Evolutionary conservation across 1,140 invertebrate genomes (phyloP).

Genomic region (Caenorhabditis remanei): DNA sequence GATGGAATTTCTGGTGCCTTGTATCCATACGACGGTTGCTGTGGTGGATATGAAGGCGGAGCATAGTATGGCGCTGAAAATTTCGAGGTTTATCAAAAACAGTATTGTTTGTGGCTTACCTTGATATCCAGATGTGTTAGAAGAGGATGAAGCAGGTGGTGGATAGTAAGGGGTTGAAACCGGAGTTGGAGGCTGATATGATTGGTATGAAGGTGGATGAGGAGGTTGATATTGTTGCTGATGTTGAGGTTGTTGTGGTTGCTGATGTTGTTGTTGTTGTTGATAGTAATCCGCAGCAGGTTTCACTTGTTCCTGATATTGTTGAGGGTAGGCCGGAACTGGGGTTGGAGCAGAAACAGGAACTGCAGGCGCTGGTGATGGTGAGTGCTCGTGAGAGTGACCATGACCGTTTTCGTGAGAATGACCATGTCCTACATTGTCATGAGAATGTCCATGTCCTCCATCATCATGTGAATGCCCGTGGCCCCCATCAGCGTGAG

Average conservation of each 20-base stretch:
- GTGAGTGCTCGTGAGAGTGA: slow-evolving; percentile 40
- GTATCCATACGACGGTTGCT: not conserved
- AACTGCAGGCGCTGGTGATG: slow-evolving; percentile 3
- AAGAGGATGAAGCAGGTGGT: not conserved
- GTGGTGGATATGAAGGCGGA: slow-evolving; percentile 32
- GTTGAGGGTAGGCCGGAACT: not conserved
- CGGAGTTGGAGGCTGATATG: slow-evolving; percentile 12
- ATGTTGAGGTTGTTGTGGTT: slow-evolving; percentile 1
- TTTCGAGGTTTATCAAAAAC: not conserved
- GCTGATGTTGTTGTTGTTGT: slow-evolving; percentile 1
- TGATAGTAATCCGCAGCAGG: slow-evolving; percentile 20
- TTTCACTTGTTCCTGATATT: not conserved
- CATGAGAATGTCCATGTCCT: slow-evolving; percentile 48
- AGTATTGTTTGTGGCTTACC: not conserved
- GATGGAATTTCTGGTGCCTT: slow-evolving; percentile 45
- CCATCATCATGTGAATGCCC: slow-evolving; percentile 7
- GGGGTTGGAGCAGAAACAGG: slow-evolving; percentile 21
- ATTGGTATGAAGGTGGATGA: slow-evolving; percentile 9
- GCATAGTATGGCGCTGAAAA: slow-evolving; percentile 50
- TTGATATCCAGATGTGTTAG: slow-evolving; percentile 29
- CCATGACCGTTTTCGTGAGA: slow-evolving; percentile 16
- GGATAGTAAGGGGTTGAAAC: not conserved
- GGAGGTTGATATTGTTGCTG: not conserved
- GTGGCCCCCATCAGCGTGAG: slow-evolving; percentile 38
- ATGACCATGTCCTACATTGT: slow-evolving; percentile 53